Percentiles rank a stretch among this genome's conserved stretches.
These are phyloP conservation scores for Parazoanthus darwini DNA, from an alignment of 92 coral and sea anemone genomes.

Conservation along the genomic window DNA sequence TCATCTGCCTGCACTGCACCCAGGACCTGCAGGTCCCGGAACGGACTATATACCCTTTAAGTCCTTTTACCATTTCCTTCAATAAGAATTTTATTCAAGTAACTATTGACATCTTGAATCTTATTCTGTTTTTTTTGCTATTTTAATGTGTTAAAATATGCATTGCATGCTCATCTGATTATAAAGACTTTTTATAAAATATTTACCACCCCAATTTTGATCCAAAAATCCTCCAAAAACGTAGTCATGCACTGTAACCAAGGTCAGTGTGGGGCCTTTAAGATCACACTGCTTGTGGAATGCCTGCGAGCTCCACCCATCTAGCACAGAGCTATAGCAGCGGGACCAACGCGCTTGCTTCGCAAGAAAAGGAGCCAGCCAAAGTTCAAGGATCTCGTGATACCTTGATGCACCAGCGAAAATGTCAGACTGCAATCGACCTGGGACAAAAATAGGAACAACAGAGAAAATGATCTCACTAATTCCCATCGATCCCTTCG, in stretches of 20 bases:
- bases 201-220: conserved; percentile 28
- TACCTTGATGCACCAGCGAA: not conserved
- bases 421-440: conserved; percentile 16
- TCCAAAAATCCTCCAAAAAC: conserved; percentile 26
- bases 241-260: not conserved
- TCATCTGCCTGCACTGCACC: no score
- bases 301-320: conserved; percentile 19
- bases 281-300: conserved; percentile 22
- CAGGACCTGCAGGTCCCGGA: no score
- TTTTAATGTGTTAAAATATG: no score
- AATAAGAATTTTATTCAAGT: no score
- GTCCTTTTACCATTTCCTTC: no score
- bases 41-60: no score
- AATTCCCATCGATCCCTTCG: no score
- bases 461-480: no score
- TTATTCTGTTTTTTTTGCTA: no score
- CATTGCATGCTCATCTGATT: no score
- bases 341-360: conserved; percentile 7
- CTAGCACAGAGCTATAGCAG: not conserved
- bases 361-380: not conserved
- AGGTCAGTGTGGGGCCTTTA: conserved; percentile 31
- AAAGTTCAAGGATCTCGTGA: not conserved
- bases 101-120: no score
- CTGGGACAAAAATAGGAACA: not conserved
- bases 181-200: not conserved